Percentiles rank a stretch among this genome's conserved stretches.
Evolutionary conservation across 2,113 vertebrate genomes (phyloP).

Genomic region (Chauna torquata): DNA sequence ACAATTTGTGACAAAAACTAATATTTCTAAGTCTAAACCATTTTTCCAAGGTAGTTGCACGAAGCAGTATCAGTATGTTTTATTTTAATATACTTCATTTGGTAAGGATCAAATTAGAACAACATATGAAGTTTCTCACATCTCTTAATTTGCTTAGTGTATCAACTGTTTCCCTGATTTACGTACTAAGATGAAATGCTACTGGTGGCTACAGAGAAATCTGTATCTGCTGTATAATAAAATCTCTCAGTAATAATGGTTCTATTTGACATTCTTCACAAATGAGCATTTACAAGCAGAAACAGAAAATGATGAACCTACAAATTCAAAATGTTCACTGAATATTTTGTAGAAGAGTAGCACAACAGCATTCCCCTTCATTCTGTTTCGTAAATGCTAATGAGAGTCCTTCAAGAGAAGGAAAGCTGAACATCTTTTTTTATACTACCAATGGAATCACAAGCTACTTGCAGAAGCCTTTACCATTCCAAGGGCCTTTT

Average conservation of each 20-base stretch:
- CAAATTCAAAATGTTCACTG: background rate
- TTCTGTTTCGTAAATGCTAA: background rate
- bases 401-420: background rate
- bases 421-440: background rate
- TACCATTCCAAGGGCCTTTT: background rate
- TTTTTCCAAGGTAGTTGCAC: constrained; percentile 1
- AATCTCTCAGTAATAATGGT: background rate
- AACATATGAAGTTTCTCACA: background rate
- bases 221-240: background rate
- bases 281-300: constrained; percentile 34
- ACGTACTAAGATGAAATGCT: background rate
- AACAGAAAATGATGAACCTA: background rate
- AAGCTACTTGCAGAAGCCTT: background rate
- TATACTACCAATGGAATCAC: background rate
- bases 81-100: constrained; percentile 7
- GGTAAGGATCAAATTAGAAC: constrained; percentile 14
- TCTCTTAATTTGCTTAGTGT: background rate
- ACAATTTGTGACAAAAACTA: constrained; percentile 34
- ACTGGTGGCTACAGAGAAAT: background rate
- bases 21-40: constrained; percentile 40
- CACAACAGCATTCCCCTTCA: background rate
- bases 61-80: constrained; percentile 1
- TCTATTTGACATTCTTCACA: constrained; percentile 13
- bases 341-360: background rate
- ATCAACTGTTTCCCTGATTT: constrained; percentile 7